These are phyloP conservation scores for Echinops telfairi DNA, from an alignment of 2,113 vertebrate genomes.

Conservation along the genomic window DNA sequence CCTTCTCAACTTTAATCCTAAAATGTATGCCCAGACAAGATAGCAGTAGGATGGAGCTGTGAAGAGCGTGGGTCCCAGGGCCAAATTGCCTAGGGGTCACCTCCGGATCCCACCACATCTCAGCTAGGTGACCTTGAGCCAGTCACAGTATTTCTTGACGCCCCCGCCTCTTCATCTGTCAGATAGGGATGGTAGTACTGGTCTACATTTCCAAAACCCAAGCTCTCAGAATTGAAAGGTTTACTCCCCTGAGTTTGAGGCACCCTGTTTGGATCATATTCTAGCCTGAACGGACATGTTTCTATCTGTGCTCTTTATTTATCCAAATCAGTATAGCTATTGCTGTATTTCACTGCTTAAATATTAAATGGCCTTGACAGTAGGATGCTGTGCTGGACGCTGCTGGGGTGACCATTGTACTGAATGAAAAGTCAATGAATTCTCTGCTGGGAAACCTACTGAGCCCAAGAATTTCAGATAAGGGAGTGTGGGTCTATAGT, in stretches of 20 bases:
- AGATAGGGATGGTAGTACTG: background rate
- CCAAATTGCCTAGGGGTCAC: background rate
- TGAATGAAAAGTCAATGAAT: constrained; percentile 25
- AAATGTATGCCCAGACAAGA: background rate
- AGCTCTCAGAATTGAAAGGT: background rate
- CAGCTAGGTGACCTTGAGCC: background rate
- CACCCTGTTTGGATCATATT: background rate
- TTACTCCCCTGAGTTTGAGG: background rate
- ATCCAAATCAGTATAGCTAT: constrained; percentile 28
- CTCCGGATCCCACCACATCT: background rate
- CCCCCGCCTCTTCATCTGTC: background rate
- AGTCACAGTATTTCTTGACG: background rate
- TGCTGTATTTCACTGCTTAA: constrained; percentile 32
- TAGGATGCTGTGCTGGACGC: background rate
- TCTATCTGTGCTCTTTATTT: background rate
- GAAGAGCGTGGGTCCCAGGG: background rate
- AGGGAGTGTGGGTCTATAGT: background rate
- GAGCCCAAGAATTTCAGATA: constrained; percentile 33
- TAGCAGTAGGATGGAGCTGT: background rate
- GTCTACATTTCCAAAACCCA: constrained; percentile 30
- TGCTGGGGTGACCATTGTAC: background rate
- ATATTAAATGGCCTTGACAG: constrained; percentile 37
- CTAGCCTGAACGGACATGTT: background rate
- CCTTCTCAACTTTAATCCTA: background rate
- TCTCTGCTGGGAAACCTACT: constrained; percentile 26